These are phyloP conservation scores for Dryococelus australis DNA, from an alignment of 2,888 invertebrate species.

Conservation along the genomic window DNA sequence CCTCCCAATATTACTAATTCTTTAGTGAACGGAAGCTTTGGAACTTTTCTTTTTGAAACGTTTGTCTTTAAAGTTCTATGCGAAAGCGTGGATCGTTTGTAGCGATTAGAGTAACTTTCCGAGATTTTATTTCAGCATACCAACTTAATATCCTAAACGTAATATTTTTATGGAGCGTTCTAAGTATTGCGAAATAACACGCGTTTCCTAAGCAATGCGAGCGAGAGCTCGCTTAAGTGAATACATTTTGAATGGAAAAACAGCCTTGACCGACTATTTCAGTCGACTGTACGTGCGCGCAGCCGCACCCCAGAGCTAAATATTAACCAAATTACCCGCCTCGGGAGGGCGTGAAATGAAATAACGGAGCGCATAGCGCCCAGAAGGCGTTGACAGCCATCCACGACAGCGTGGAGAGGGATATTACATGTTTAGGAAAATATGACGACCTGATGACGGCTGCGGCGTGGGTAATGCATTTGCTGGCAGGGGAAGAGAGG, in stretches of 20 bases:
- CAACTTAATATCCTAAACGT: no score
- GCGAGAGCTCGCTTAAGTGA: no score
- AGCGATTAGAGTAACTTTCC: no score
- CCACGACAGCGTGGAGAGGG: not conserved
- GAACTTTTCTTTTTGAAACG: no score
- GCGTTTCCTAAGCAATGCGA: no score
- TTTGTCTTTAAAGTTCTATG: no score
- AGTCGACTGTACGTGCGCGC: not conserved
- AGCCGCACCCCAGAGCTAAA: not conserved
- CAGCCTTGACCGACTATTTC: not conserved
- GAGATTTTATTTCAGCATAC: no score
- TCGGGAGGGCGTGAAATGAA: not conserved
- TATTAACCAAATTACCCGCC: not conserved
- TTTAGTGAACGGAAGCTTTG: no score
- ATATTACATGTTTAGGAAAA: conserved; percentile 6
- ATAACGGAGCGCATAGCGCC: not conserved
- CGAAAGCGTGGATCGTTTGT: no score
- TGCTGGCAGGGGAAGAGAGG: not conserved
- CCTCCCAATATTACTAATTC: no score
- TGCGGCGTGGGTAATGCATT: not conserved
- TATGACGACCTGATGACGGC: not conserved
- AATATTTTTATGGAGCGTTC: no score
- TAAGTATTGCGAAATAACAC: no score
- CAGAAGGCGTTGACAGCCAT: not conserved
- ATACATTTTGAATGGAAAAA: not conserved